A percentile compares a stretch with the other conserved stretches of the same genome.
phyloP scores from a whole-genome alignment of 2,888 invertebrate species.

The Dicycla oo region DNA sequence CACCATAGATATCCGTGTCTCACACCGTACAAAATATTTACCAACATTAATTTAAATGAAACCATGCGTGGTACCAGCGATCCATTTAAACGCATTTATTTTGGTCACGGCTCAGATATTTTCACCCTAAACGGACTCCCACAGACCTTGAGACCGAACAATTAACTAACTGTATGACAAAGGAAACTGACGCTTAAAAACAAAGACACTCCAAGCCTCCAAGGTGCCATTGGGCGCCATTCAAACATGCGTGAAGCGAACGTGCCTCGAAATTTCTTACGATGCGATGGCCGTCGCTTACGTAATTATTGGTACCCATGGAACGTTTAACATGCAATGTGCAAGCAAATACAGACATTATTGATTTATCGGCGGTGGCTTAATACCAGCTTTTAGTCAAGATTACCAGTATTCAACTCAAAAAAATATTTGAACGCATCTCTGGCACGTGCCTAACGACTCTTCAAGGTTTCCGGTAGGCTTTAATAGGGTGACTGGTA shows the following conservation, averaged over 20 bases:
- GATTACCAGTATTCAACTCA: constrained; percentile 32
- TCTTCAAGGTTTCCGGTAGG: not conserved
- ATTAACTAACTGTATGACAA: constrained; percentile 73
- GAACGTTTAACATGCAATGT: constrained; percentile 60
- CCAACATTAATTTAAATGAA: constrained; percentile 46
- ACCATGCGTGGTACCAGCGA: constrained; percentile 51
- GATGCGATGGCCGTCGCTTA: constrained; percentile 69
- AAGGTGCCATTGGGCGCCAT: constrained; percentile 84
- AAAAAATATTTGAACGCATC: constrained; percentile 53
- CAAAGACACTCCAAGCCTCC: constrained; percentile 78
- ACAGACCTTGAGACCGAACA: constrained; percentile 72
- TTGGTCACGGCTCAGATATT: constrained; percentile 66
- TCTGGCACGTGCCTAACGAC: constrained; percentile 21
- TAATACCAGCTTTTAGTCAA: constrained; percentile 37
- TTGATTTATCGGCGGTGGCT: constrained; percentile 60
- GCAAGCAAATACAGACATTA: constrained; percentile 55
- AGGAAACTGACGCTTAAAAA: constrained; percentile 76
- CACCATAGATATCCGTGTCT: no score
- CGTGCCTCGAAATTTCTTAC: constrained; percentile 79
- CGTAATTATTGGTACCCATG: constrained; percentile 66
- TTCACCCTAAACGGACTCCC: constrained; percentile 66
- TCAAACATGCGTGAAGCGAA: constrained; percentile 74
- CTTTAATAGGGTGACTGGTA: no score
- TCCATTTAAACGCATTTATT: constrained; percentile 59
- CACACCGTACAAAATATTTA: constrained; percentile 55